Conservation (phyloP, 2,797 vertebrate genomes). For the Vireo griseus region DNA sequence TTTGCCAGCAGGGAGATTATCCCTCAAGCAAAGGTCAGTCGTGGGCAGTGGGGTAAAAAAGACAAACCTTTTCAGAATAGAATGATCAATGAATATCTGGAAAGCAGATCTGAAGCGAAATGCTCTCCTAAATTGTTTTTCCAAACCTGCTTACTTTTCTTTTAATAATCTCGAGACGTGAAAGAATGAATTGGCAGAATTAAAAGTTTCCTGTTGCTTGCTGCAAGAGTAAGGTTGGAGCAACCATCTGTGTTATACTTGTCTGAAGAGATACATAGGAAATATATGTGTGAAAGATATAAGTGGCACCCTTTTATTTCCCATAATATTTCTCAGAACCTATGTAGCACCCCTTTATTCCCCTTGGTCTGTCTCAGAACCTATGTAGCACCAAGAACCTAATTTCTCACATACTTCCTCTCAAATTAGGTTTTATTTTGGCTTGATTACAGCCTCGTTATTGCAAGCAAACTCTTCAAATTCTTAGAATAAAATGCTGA, state of each 20-base stretch:
- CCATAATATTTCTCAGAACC: background rate
- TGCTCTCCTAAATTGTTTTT: background rate
- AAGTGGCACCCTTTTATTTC: background rate
- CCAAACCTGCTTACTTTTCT: background rate
- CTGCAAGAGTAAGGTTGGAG: background rate
- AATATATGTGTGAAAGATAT: too few relatives aligned
- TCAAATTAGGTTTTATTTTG: background rate
- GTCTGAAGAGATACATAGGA: background rate
- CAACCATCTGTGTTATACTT: background rate
- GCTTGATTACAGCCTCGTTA: background rate
- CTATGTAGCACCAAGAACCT: background rate
- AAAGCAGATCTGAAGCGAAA: background rate
- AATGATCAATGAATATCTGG: background rate
- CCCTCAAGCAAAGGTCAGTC: background rate
- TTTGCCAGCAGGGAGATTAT: background rate
- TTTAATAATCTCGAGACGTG: background rate
- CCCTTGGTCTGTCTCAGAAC: background rate
- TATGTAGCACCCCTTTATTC: background rate
- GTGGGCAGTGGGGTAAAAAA: background rate
- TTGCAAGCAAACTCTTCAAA: background rate
- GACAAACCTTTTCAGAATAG: background rate
- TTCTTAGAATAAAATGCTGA: background rate
- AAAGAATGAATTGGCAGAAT: background rate
- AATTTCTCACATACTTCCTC: accelerated
- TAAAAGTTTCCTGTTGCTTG: background rate